Evolutionary conservation across 2,797 vertebrate genomes (phyloP).

Genomic region (Paramormyrops hopkinsi): DNA sequence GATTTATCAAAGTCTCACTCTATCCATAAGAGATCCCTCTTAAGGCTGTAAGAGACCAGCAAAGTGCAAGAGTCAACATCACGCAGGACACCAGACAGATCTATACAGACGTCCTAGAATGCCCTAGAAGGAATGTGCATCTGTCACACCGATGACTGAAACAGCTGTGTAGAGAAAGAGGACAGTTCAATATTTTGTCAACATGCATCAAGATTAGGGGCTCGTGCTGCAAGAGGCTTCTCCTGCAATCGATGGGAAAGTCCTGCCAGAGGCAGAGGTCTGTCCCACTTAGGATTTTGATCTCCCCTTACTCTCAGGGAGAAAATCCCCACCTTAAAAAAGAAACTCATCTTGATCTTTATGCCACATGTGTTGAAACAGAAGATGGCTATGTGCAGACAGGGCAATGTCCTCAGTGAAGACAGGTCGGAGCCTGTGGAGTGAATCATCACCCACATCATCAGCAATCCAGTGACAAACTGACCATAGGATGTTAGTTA

Average conservation of each 20-base stretch:
- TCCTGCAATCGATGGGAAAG: conserved; percentile 30
- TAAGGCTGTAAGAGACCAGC: conserved; percentile 51
- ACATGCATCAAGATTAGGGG: conserved; percentile 35
- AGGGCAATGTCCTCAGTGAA: background rate
- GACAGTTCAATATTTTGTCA: background rate
- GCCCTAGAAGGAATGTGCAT: background rate
- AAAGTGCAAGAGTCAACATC: conserved; percentile 42
- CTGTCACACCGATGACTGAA: background rate
- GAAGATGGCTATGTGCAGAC: background rate
- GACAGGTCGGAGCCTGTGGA: background rate
- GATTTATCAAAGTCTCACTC: conserved; percentile 38
- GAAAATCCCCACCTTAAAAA: background rate
- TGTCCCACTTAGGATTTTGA: conserved; percentile 6
- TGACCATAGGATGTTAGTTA: background rate
- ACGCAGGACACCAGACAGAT: conserved; percentile 2
- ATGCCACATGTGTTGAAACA: background rate
- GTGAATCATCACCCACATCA: background rate
- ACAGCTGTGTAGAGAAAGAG: background rate
- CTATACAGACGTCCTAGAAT: background rate
- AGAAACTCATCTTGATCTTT: background rate
- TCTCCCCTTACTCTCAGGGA: background rate
- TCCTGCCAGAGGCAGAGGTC: background rate
- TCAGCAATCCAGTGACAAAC: background rate
- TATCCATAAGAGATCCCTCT: conserved; percentile 37
- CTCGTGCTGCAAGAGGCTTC: conserved; percentile 28